Evolutionary conservation across 2,113 vertebrate genomes (phyloP), one percentile per base, ranked within the genome.

Genomic region (Onychostoma macrolepis): DNA sequence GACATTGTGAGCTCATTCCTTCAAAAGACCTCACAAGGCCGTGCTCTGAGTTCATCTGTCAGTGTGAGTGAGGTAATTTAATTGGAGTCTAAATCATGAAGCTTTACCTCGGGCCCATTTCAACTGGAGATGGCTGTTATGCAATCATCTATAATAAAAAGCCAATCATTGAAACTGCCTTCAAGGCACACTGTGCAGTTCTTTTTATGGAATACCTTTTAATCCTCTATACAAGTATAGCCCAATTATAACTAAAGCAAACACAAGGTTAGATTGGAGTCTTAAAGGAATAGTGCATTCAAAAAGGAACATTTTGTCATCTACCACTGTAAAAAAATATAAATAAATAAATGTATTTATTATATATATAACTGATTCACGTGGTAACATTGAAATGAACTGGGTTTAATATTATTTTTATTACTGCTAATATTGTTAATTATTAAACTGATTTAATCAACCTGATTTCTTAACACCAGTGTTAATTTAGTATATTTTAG

Each of bases 31-130:
- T 80, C 50, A 58, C 24, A 72, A 50, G 67, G 65, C 69, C 67
- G 26, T 85, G 67, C 38, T 63, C 53, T 4, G 53, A 87, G 58
- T 63, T 41, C 10, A 28, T 48, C 50, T 71, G 61, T 71, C 65
- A 72, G 75, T 48, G 28, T 56, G 36, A 28, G 4, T 45, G n/a
- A 65, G 58, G 30, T 84, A 4, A 84, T 84, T 87, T 79, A 36
- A 72, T 88, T 80, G 43, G 38, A 74, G 83, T 75, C 67, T 80
- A 30, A 85, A 36, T 85, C 11, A 53, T 76, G 67, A 80, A 33
- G 53, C 77, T 63, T 88, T 41, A 75, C 56, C 76, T 53, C 82
- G 4, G 63, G 17, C 36, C 19, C 15, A 26, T 67, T 71, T 58
- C 38, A 80, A 33, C n/a, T 58, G 26, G 26, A 74, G 61, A 79